Conservation (phyloP, 2,797 vertebrate genomes). For the Vespertilio murinus region DNA sequence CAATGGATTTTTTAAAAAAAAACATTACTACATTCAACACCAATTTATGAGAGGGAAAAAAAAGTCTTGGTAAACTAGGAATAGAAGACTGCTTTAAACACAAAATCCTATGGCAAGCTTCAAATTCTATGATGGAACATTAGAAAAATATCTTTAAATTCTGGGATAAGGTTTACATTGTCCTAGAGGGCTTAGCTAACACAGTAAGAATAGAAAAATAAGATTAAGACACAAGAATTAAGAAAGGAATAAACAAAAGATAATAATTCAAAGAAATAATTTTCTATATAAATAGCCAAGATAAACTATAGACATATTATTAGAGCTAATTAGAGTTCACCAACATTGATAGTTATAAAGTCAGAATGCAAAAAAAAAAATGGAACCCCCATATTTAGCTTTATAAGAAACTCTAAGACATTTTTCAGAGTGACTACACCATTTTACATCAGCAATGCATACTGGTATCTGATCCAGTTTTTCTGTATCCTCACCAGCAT, state of each 20-base stretch:
- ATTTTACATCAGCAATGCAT: background rate
- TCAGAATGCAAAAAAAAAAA: background rate
- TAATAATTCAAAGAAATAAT: background rate
- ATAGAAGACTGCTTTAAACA: background rate
- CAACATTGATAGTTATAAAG: background rate
- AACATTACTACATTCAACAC: background rate
- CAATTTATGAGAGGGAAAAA: background rate
- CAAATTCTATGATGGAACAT: background rate
- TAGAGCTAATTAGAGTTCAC: background rate
- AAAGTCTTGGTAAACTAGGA: background rate
- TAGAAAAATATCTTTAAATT: background rate
- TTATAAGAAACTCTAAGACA: background rate
- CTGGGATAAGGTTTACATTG: background rate
- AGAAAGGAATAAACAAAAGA: background rate
- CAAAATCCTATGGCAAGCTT: background rate
- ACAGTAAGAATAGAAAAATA: background rate
- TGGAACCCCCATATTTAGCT: background rate
- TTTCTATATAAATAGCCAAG: background rate
- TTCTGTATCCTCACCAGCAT: background rate
- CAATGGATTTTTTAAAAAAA: background rate
- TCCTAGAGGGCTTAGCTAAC: background rate
- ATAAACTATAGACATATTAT: background rate
- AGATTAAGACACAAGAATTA: background rate
- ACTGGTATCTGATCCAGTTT: background rate
- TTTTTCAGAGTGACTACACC: background rate